A percentile compares a stretch with the other conserved stretches of the same genome.
Evolutionary conservation across 2,888 invertebrate species (phyloP).

Genomic region (Acrocyrtus sp.): DNA sequence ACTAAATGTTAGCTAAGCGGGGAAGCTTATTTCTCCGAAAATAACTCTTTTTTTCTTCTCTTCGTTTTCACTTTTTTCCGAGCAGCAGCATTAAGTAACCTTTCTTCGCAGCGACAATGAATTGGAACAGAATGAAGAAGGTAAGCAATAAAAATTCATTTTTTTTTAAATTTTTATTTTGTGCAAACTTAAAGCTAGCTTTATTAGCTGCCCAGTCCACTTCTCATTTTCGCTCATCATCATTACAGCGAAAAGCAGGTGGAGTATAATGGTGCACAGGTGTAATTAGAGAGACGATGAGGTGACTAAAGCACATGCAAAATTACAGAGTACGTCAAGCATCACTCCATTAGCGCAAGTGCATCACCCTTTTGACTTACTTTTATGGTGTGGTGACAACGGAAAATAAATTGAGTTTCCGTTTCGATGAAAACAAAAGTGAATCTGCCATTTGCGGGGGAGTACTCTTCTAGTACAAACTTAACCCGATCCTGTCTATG

Average conservation of each 20-base stretch:
- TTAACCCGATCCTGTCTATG: too few species aligned
- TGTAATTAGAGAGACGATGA: too few species aligned
- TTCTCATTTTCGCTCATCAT: too few species aligned
- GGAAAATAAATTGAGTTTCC: slow-evolving; percentile 39
- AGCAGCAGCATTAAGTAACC: slow-evolving; percentile 14
- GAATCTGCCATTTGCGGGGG: slow-evolving; percentile 7
- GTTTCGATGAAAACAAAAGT: slow-evolving; percentile 45
- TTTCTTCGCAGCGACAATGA: slow-evolving; percentile 23
- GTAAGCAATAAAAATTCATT: slow-evolving; percentile 22
- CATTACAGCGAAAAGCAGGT: too few species aligned
- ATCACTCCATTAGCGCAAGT: slow-evolving; percentile 15
- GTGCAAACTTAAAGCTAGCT: too few species aligned
- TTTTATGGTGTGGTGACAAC: too few species aligned
- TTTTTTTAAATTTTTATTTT: too few species aligned
- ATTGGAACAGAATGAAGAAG: slow-evolving; percentile 52
- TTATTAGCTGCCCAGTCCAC: too few species aligned
- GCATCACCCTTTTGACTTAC: slow-evolving; percentile 50
- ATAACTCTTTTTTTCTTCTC: background rate
- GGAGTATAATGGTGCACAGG: too few species aligned
- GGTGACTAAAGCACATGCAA: too few species aligned
- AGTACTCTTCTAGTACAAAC: background rate
- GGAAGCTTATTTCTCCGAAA: slow-evolving; percentile 27
- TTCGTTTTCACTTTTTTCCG: slow-evolving; percentile 10
- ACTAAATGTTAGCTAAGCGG: slow-evolving; percentile 7
- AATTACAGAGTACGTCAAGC: slow-evolving; percentile 14